These are phyloP conservation scores for Heterodera schachtii DNA, from an alignment of 1,140 invertebrate species.

Conservation along the genomic window DNA sequence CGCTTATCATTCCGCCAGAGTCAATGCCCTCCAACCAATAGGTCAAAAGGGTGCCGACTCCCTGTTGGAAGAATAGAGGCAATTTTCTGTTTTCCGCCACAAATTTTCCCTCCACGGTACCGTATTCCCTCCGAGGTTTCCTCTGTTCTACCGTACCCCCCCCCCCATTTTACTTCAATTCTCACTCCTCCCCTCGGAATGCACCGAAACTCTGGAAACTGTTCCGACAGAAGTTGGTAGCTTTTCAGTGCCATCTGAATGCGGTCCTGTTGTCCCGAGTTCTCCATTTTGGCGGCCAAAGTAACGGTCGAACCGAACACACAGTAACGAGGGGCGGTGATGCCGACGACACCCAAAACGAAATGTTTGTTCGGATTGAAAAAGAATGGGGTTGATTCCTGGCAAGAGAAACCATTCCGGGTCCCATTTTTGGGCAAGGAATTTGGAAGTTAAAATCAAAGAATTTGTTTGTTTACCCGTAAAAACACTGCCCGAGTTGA, in stretches of 20 bases:
- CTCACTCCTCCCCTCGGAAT: constrained; percentile 42
- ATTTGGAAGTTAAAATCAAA: background rate
- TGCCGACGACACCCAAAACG: constrained; percentile 45
- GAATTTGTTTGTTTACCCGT: constrained; percentile 32
- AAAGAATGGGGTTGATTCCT: background rate
- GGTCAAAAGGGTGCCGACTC: constrained; percentile 48
- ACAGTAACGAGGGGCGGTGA: constrained; percentile 55
- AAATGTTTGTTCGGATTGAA: too few relatives aligned
- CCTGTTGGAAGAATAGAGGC: constrained; percentile 28
- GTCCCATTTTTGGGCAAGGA: too few relatives aligned
- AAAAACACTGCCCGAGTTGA: constrained; percentile 54
- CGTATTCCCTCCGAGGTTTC: background rate
- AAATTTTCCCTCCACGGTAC: background rate
- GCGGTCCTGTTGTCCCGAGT: constrained; percentile 49
- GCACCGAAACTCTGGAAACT: constrained; percentile 51
- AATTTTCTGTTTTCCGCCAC: too few relatives aligned
- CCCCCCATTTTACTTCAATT: constrained; percentile 31
- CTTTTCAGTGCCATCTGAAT: constrained; percentile 56
- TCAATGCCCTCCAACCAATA: constrained; percentile 52
- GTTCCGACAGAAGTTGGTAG: constrained; percentile 47
- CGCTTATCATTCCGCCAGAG: constrained; percentile 25
- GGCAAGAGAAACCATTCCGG: too few relatives aligned
- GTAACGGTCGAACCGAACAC: constrained; percentile 54
- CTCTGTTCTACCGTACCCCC: too few relatives aligned
- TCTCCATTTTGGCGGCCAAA: constrained; percentile 56